Evolutionary conservation across 1,140 invertebrate species (phyloP).

Genomic region (Drosophila subpulchrella): DNA sequence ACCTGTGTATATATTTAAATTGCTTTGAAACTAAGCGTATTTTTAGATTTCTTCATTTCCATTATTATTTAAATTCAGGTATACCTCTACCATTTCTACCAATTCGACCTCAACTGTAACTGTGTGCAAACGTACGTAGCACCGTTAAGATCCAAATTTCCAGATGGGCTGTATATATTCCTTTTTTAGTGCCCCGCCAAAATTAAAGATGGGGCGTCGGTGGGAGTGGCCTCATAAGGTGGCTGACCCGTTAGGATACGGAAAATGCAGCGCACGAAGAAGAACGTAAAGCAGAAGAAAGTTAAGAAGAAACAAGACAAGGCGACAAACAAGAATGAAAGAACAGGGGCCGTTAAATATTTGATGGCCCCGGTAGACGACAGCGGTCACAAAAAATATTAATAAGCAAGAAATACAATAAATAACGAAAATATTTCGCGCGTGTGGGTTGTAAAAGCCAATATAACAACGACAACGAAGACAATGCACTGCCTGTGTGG

Average conservation of each 20-base stretch:
- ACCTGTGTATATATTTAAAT: no score
- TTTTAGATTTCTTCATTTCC: neutral
- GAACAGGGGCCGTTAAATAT: slow-evolving; percentile 31
- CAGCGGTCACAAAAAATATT: slow-evolving; percentile 51
- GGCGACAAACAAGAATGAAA: slow-evolving; percentile 6
- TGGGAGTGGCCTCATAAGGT: slow-evolving; percentile 11
- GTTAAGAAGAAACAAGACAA: slow-evolving; percentile 14
- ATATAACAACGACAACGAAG: slow-evolving; percentile 43
- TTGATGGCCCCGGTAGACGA: slow-evolving; percentile 28
- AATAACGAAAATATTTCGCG: slow-evolving; percentile 61
- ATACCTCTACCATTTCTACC: neutral
- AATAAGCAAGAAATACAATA: slow-evolving; percentile 67
- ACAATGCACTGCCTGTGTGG: slow-evolving; percentile 49
- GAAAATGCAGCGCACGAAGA: slow-evolving; percentile 19
- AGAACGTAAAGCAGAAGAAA: neutral
- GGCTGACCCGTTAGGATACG: slow-evolving; percentile 32
- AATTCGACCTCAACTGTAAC: neutral
- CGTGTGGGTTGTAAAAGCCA: slow-evolving; percentile 63
- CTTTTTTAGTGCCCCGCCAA: neutral
- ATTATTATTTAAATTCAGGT: neutral
- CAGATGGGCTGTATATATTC: neutral
- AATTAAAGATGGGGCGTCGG: slow-evolving; percentile 16
- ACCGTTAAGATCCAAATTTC: neutral
- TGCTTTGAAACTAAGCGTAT: neutral
- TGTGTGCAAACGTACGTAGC: neutral